phyloP scores from a whole-genome alignment of 1,140 invertebrate species.

The Drosophila setifemur region DNA sequence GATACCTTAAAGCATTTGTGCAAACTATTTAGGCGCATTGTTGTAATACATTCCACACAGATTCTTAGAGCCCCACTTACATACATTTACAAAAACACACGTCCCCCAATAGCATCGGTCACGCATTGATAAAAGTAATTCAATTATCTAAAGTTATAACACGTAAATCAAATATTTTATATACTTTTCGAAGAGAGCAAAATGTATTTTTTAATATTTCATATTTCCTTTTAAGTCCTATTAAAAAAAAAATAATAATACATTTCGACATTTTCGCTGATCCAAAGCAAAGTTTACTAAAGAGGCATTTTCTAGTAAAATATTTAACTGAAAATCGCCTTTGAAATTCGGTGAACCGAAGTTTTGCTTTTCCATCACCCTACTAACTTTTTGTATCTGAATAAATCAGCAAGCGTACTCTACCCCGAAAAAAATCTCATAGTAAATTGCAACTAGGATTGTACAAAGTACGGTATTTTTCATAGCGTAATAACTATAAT shows the following conservation, averaged over 20 bases:
- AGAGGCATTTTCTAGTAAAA: background rate
- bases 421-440: conserved; percentile 1
- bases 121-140: conserved; percentile 66
- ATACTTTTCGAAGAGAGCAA: conserved; percentile 46
- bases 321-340: background rate
- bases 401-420: conserved; percentile 10
- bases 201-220: conserved; percentile 31
- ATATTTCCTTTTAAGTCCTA: conserved; percentile 26
- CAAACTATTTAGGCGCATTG: conserved; percentile 61
- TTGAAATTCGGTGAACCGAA: conserved; percentile 50
- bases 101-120: conserved; percentile 61
- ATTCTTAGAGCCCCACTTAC: conserved; percentile 38
- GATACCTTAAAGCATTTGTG: conserved; percentile 57
- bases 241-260: conserved; percentile 22
- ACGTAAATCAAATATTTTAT: conserved; percentile 22
- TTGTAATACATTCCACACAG: conserved; percentile 55
- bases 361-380: conserved; percentile 16
- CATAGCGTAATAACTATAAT: conserved; percentile 22
- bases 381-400: conserved; percentile 16
- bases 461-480: conserved; percentile 43
- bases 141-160: conserved; percentile 35
- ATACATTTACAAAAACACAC: conserved; percentile 20
- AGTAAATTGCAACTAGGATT: conserved; percentile 29
- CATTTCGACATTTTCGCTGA: conserved; percentile 55
- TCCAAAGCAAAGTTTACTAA: conserved; percentile 1